phyloP scores from a whole-genome alignment of 1,140 invertebrate species.

The Oedothorax gibbosus region DNA sequence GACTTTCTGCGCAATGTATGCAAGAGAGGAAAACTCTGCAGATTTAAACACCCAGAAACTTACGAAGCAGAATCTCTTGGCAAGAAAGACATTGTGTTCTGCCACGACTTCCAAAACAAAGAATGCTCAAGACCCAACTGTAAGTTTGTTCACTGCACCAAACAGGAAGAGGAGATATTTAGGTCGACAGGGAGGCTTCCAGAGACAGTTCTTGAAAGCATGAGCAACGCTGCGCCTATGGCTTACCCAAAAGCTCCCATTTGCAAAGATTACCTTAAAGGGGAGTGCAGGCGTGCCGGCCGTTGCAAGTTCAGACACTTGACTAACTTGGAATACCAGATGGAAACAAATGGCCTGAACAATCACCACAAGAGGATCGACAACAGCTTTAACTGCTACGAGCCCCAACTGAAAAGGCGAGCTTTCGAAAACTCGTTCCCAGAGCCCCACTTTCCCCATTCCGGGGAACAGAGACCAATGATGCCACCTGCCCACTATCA shows the following conservation, averaged over 20 bases:
- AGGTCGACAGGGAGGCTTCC: slow-evolving; percentile 77
- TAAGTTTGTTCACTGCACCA: slow-evolving; percentile 82
- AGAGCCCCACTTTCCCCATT: slow-evolving; percentile 6
- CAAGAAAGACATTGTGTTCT: slow-evolving; percentile 74
- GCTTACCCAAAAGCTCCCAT: slow-evolving; percentile 70
- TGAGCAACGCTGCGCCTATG: slow-evolving; percentile 61
- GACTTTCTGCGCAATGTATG: slow-evolving; percentile 78
- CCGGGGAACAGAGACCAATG: slow-evolving; percentile 47
- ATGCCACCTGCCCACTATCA: slow-evolving; percentile 47
- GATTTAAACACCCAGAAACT: slow-evolving; percentile 77
- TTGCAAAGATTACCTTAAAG: slow-evolving; percentile 83
- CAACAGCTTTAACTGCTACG: slow-evolving; percentile 58
- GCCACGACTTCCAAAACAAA: slow-evolving; percentile 86
- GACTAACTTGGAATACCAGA: slow-evolving; percentile 65
- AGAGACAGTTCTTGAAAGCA: slow-evolving; percentile 70
- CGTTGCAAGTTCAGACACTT: slow-evolving; percentile 74
- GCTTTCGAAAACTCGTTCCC: slow-evolving; percentile 45
- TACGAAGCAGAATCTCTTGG: slow-evolving; percentile 67
- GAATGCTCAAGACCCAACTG: slow-evolving; percentile 76
- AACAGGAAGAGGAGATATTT: slow-evolving; percentile 82
- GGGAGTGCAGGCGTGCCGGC: slow-evolving; percentile 74
- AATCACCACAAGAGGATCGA: slow-evolving; percentile 36
- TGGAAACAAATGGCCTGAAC: slow-evolving; percentile 53
- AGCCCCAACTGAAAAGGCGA: slow-evolving; percentile 64
- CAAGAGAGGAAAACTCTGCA: slow-evolving; percentile 81